Conservation (phyloP, 2,797 vertebrate genomes). For the Emys orbicularis region DNA sequence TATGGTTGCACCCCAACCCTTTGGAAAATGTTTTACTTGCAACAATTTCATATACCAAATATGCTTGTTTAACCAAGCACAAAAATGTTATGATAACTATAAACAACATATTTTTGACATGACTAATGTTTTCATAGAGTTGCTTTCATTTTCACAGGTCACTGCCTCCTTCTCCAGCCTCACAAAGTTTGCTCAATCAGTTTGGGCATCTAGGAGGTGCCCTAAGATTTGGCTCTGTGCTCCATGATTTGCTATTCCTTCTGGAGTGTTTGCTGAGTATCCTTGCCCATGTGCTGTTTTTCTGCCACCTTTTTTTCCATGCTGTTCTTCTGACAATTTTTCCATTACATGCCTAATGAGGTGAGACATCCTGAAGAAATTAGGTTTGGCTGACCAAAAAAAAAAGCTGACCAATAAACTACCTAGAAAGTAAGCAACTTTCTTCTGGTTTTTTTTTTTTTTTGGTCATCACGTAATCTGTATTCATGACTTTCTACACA, state of each 20-base stretch:
- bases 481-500: constrained; percentile 32
- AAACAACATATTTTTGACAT: constrained; percentile 79
- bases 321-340: constrained; percentile 36
- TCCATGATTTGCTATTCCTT: constrained; percentile 27
- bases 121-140: constrained; percentile 73
- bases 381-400: not conserved
- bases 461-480: constrained; percentile 42
- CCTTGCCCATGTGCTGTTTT: constrained; percentile 49
- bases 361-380: constrained; percentile 41
- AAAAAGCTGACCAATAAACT: constrained; percentile 29
- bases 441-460: not conserved
- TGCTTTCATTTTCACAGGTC: constrained; percentile 79
- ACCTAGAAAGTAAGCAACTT: constrained; percentile 55
- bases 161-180: constrained; percentile 61
- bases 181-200: constrained; percentile 53
- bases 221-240: not conserved
- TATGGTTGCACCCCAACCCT: constrained; percentile 48
- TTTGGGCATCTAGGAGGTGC: constrained; percentile 21
- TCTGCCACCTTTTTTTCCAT: constrained; percentile 50
- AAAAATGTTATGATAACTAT: constrained; percentile 77
- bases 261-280: constrained; percentile 31
- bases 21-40: constrained; percentile 62
- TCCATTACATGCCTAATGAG: constrained; percentile 40
- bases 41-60: constrained; percentile 62
- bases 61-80: constrained; percentile 77